A percentile compares a stretch with the other conserved stretches of the same genome.
Evolutionary conservation across 1,140 invertebrate genomes (phyloP).

Genomic region (Saccostrea cuccullata): DNA sequence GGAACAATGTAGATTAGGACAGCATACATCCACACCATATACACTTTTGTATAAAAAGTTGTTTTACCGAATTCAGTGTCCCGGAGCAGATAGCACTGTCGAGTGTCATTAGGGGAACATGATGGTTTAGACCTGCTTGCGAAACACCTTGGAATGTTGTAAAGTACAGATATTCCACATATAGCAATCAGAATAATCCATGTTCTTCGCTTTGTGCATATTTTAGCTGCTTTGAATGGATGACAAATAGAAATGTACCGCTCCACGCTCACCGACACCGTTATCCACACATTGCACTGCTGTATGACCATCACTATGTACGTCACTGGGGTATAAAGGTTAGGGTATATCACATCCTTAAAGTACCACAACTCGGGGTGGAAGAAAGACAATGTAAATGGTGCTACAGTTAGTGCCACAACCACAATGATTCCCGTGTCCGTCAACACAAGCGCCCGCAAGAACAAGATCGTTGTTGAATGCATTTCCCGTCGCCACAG

Average conservation of each 20-base stretch:
- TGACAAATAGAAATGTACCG: slow-evolving; percentile 76
- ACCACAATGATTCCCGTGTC: slow-evolving; percentile 84
- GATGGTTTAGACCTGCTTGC: slow-evolving; percentile 56
- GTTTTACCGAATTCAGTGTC: slow-evolving; percentile 67
- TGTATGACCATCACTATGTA: slow-evolving; percentile 75
- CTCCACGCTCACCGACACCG: slow-evolving; percentile 76
- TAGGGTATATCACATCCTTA: slow-evolving; percentile 70
- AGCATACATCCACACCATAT: slow-evolving; percentile 68
- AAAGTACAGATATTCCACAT: slow-evolving; percentile 66
- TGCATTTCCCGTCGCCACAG: slow-evolving; percentile 74
- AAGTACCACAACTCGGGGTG: slow-evolving; percentile 83
- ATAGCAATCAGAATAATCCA: slow-evolving; percentile 65
- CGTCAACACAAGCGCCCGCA: slow-evolving; percentile 73
- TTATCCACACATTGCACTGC: slow-evolving; percentile 76
- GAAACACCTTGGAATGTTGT: slow-evolving; percentile 75
- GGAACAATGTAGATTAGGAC: slow-evolving; percentile 73
- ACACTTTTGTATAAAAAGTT: slow-evolving; percentile 65
- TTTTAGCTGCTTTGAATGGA: slow-evolving; percentile 69
- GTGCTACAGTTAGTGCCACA: slow-evolving; percentile 81
- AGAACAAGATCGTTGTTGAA: slow-evolving; percentile 75
- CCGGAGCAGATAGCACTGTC: slow-evolving; percentile 57
- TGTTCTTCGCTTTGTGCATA: slow-evolving; percentile 69
- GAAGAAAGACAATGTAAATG: slow-evolving; percentile 59
- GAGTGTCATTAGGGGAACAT: neutral
- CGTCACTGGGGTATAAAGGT: slow-evolving; percentile 68